phyloP scores from a whole-genome alignment of 2,888 invertebrate genomes.

The Cephus pygmeus region DNA sequence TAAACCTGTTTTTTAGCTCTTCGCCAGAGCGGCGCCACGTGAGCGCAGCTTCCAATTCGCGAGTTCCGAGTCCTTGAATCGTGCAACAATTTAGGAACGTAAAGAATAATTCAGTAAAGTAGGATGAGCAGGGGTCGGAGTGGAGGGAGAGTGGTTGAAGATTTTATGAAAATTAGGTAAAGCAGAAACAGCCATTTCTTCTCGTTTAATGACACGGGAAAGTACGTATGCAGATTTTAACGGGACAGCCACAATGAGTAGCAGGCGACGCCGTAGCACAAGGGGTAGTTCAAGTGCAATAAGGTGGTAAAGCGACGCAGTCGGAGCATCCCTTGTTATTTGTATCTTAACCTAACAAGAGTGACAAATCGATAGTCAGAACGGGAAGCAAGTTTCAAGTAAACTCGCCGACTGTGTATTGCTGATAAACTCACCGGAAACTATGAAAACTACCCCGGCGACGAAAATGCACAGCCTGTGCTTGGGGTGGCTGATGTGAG shows the following conservation, averaged over 20 bases:
- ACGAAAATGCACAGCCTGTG: slow-evolving; percentile 85
- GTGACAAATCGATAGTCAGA: background rate
- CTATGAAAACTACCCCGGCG: slow-evolving; percentile 87
- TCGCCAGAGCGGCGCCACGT: background rate
- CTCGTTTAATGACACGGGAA: slow-evolving; percentile 6
- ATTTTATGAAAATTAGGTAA: background rate
- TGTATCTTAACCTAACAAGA: background rate
- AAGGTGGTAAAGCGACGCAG: background rate
- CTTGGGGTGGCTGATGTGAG: slow-evolving; percentile 79
- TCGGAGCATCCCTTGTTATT: background rate
- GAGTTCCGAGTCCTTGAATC: background rate
- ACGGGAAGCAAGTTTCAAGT: background rate
- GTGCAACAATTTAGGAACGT: background rate
- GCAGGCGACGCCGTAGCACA: background rate
- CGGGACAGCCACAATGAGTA: background rate
- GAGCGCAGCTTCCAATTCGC: background rate
- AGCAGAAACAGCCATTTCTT: slow-evolving; percentile 6
- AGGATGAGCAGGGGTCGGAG: accelerated
- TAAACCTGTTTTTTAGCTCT: background rate
- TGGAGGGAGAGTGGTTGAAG: background rate
- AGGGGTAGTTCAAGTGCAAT: background rate
- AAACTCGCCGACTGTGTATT: background rate
- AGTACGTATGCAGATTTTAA: slow-evolving; percentile 10
- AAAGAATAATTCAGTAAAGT: background rate
- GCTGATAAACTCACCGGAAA: slow-evolving; percentile 78